Percentiles rank a stretch among this genome's conserved stretches.
phyloP scores from a whole-genome alignment of 2,888 invertebrate genomes.

The Pheosia tremula region DNA sequence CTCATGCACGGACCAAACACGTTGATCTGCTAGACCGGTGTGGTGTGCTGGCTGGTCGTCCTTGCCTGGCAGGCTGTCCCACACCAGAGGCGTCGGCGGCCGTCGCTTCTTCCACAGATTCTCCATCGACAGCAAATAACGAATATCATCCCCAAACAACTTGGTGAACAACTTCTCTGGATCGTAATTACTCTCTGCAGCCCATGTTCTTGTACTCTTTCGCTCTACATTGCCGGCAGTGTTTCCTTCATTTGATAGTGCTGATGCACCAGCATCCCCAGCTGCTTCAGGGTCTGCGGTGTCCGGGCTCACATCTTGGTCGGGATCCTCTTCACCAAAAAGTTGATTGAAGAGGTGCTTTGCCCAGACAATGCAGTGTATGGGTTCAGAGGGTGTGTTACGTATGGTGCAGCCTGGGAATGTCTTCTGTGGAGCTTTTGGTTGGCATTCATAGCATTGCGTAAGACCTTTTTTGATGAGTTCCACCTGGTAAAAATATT shows the following conservation, averaged over 20 bases:
- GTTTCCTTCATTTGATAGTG: constrained; percentile 77
- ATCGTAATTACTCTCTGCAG: constrained; percentile 92
- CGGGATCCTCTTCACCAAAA: constrained; percentile 98
- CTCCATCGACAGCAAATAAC: constrained; percentile 96
- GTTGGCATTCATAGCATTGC: constrained; percentile 98
- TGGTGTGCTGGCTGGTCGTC: constrained; percentile 72
- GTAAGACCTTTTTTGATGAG: constrained; percentile 93
- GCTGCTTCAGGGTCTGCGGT: constrained; percentile 97
- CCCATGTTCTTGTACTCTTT: constrained; percentile 95
- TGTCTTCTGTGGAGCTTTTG: constrained; percentile 95
- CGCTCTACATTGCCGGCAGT: constrained; percentile 82
- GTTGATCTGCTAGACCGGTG: constrained; percentile 88
- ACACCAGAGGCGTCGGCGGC: constrained; percentile 92
- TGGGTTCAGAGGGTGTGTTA: constrained; percentile 99
- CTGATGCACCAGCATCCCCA: constrained; percentile 87
- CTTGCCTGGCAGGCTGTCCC: constrained; percentile 86
- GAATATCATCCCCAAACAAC: constrained; percentile 97
- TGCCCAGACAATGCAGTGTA: constrained; percentile 99
- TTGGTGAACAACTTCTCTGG: constrained; percentile 95
- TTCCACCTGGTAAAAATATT: constrained; percentile 85
- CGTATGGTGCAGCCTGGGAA: constrained; percentile 99
- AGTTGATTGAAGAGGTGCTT: constrained; percentile 99
- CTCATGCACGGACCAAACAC: constrained; percentile 91
- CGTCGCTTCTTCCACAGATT: constrained; percentile 97
- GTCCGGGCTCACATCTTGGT: constrained; percentile 98